phyloP scores from a whole-genome alignment of 1,140 invertebrate species.

The Bombus superbus region DNA sequence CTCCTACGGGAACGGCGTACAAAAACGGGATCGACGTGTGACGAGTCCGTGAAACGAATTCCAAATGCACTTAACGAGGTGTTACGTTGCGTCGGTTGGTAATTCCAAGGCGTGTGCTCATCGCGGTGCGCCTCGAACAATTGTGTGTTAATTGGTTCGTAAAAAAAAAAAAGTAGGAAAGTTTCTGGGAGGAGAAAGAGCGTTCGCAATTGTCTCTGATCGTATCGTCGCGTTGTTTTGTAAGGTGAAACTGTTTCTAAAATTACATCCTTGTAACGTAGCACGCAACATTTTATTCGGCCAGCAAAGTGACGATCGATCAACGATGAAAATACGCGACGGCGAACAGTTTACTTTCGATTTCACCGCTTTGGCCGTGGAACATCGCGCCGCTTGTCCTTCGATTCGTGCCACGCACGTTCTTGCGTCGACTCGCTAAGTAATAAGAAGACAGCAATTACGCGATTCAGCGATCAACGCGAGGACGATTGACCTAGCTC shows the following conservation, averaged over 20 bases:
- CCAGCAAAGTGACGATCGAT: not conserved
- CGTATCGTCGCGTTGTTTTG: not conserved
- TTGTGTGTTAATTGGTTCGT: constrained; percentile 39
- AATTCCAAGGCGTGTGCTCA: not conserved
- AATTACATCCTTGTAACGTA: not conserved
- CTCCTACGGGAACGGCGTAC: not conserved
- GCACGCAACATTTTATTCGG: not conserved
- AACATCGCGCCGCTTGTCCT: not conserved
- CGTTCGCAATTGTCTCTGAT: not conserved
- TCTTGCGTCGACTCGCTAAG: not conserved
- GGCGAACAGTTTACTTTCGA: constrained; percentile 23
- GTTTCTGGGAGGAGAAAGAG: not conserved
- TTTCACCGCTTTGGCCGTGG: constrained; percentile 35
- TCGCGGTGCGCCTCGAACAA: not conserved
- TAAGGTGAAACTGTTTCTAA: constrained; percentile 16
- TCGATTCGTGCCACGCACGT: not conserved
- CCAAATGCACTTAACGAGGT: not conserved
- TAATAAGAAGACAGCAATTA: not conserved
- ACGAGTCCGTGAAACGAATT: not conserved
- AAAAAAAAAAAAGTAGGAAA: not conserved
- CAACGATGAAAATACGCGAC: constrained; percentile 6
- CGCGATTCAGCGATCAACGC: not conserved
- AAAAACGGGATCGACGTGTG: not conserved
- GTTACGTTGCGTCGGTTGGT: not conserved
- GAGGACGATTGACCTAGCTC: too few relatives aligned